Base-by-base conservation (phyloP, 2,888 invertebrate genomes). In the Cataglyphis altisquamis region DNA sequence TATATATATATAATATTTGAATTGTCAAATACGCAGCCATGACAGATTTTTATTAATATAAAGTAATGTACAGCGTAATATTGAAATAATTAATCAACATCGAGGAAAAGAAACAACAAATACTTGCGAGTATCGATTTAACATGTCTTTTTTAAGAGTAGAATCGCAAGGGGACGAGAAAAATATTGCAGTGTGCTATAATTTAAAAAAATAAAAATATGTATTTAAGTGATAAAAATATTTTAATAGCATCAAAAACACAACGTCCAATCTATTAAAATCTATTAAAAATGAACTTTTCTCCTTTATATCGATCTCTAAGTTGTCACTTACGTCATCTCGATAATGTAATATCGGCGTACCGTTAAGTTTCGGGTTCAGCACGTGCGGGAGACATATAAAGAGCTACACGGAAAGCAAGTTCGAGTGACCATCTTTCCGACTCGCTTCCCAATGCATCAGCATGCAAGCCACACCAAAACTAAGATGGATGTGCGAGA, bases 401-500 rank as follows among this genome's bases (percentile, higher is more conserved):
- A 70, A 63, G 63, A 52, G 21, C 57, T 82, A 41, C 29, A 64
- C 10, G 48, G 8, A 64, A 80, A 41, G 80, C 60, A 83, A 80
- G 68, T 82, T 77, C 55, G 81, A 52, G 52, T 63, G 68, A 64
- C 68, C 80, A 62, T 70, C 83, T 64, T 80, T 68, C 29, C 45
- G 74, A 60, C 55, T 74, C 82, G 86, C 82, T 86, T 84, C 82
- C 83, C 83, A 82, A 36, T 86, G 90, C 91, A 93, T 93, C 93
- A 91, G 87, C 91, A 93, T 93, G 92, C 92, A 91, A 88, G 89
- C 84, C 80, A 57, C 64, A 86, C 84, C 74, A 88, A 90, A 91
- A 92, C 86, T 91, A 92, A 92, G 91, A 93, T 91, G 89, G 88
- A 92, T 93, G 90, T 66, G 70, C 82, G 84, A 67, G 64, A n/a